Conservation (phyloP, 2,797 vertebrate genomes). For the Sebastes vulpes region DNA sequence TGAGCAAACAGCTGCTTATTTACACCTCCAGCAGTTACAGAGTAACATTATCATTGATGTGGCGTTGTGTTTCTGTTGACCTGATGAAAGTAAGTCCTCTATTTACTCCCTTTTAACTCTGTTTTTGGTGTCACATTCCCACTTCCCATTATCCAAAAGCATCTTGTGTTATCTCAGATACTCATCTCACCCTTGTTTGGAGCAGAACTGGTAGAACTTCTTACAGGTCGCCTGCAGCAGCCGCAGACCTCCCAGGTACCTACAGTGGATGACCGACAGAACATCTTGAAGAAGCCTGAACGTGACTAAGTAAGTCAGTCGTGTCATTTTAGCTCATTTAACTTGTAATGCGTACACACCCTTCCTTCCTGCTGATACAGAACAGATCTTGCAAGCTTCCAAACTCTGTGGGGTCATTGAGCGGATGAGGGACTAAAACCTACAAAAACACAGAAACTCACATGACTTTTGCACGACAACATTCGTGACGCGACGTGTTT, state of each 20-base stretch:
- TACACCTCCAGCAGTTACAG: too few species aligned
- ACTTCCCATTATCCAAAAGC: too few species aligned
- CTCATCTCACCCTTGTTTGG: slow-evolving; percentile 86
- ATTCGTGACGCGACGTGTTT: background rate
- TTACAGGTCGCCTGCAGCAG: slow-evolving; percentile 90
- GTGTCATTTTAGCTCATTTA: background rate
- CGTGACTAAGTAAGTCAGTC: background rate
- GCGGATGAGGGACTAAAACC: slow-evolving; percentile 88
- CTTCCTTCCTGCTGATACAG: slow-evolving; percentile 90
- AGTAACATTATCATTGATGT: too few species aligned
- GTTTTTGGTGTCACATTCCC: too few species aligned
- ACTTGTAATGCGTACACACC: slow-evolving; percentile 69
- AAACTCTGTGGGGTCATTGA: slow-evolving; percentile 91
- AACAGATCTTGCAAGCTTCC: slow-evolving; percentile 89
- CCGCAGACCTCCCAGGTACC: slow-evolving; percentile 88
- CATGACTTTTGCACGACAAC: background rate
- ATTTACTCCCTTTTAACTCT: too few species aligned
- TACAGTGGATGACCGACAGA: slow-evolving; percentile 22
- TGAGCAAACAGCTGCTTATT: too few species aligned
- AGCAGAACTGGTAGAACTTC: slow-evolving; percentile 91
- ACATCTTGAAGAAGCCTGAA: background rate
- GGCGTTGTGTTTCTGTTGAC: too few species aligned
- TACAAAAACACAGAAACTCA: slow-evolving; percentile 37
- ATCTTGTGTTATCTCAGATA: background rate
- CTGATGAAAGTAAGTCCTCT: too few species aligned